These are phyloP conservation scores for Oryzias celebensis DNA, from an alignment of 2,113 vertebrate genomes.

Conservation along the genomic window DNA sequence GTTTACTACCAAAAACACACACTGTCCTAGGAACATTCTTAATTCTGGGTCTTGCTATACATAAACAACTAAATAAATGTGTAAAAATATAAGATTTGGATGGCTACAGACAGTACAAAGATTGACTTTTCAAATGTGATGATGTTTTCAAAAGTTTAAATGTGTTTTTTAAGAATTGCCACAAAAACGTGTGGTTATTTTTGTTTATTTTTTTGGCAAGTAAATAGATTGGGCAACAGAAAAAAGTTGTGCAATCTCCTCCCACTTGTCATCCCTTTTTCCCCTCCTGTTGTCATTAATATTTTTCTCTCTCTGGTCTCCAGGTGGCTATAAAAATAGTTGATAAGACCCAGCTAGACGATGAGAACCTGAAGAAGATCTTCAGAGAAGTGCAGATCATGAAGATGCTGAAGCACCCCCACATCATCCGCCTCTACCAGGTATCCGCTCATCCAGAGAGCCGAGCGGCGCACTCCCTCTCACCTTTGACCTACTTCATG, in stretches of 20 bases:
- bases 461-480: slow-evolving; percentile 1
- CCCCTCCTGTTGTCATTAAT: slow-evolving; percentile 18
- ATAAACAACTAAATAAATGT: too few species aligned
- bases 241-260: not conserved
- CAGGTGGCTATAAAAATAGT: slow-evolving; percentile 99
- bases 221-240: too few species aligned
- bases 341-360: slow-evolving; percentile 97
- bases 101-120: too few species aligned
- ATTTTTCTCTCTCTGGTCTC: slow-evolving; percentile 27
- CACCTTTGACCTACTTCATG: slow-evolving; percentile 14
- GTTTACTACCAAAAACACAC: too few species aligned
- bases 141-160: too few species aligned
- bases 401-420: slow-evolving; percentile 98
- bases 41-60: too few species aligned
- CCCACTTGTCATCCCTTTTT: not conserved
- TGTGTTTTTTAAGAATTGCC: not conserved
- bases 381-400: slow-evolving; percentile 98
- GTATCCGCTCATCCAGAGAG: slow-evolving; percentile 67
- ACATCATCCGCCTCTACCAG: slow-evolving; percentile 98
- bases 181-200: too few species aligned
- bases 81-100: too few species aligned
- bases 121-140: too few species aligned
- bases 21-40: too few species aligned
- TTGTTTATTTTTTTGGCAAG: too few species aligned
- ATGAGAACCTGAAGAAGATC: slow-evolving; percentile 99